Conservation (phyloP, 2,797 vertebrate genomes). For the Alauda arvensis region DNA sequence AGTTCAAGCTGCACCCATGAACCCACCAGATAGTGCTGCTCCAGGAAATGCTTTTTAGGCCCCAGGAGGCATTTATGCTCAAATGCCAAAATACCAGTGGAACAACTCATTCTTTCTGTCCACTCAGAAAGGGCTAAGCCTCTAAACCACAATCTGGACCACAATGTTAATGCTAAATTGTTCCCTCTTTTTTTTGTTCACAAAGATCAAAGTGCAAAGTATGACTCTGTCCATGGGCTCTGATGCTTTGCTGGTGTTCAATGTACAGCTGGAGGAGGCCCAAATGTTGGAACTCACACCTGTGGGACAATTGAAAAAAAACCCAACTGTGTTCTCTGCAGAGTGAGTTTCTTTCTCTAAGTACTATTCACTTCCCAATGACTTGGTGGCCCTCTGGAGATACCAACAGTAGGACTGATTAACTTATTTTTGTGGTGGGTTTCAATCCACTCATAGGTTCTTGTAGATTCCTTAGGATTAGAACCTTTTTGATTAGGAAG, state of each 20-base stretch:
- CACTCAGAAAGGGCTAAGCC: neutral
- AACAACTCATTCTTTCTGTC: constrained; percentile 3
- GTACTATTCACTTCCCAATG: neutral
- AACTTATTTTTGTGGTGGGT: neutral
- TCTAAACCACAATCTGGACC: neutral
- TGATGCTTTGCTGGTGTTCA: neutral
- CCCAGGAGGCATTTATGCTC: neutral
- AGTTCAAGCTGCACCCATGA: neutral
- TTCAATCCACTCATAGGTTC: neutral
- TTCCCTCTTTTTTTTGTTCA: neutral
- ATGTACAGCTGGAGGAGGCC: neutral
- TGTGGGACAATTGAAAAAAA: neutral
- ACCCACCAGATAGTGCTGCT: neutral
- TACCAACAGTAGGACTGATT: neutral
- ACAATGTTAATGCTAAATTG: neutral
- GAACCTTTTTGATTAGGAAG: neutral
- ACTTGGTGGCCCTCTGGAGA: neutral
- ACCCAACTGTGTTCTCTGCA: neutral
- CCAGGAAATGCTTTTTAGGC: neutral
- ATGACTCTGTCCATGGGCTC: neutral
- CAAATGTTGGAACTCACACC: neutral
- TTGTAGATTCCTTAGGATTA: neutral
- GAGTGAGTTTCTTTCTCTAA: neutral
- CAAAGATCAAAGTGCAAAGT: neutral
- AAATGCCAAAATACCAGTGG: neutral